phyloP scores from a whole-genome alignment of 2,113 vertebrate genomes.

The Pedetes capensis region DNA sequence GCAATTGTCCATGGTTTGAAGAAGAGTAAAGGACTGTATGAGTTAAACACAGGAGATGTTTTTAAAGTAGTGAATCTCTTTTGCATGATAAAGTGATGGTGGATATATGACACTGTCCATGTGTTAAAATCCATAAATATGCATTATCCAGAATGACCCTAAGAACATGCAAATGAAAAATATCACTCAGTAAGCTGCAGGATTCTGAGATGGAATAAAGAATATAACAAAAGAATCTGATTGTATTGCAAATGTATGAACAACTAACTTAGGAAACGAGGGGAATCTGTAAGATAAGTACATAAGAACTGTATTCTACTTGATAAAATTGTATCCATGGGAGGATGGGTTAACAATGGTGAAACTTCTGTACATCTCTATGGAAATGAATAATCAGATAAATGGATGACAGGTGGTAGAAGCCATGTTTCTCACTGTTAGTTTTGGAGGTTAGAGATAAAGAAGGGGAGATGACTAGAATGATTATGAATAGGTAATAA shows the following conservation, averaged over 20 bases:
- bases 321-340: neutral
- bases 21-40: neutral
- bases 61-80: neutral
- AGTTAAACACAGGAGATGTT: neutral
- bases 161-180: neutral
- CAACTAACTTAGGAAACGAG: neutral
- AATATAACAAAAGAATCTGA: neutral
- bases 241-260: too few species aligned
- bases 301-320: too few species aligned
- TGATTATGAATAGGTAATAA: neutral
- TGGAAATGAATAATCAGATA: neutral
- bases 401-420: neutral
- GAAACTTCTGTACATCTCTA: neutral
- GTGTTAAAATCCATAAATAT: neutral
- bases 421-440: neutral
- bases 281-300: neutral
- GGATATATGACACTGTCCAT: neutral
- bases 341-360: neutral
- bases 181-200: neutral
- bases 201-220: neutral
- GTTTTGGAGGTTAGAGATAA: neutral
- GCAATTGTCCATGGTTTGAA: neutral
- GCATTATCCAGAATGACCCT: neutral
- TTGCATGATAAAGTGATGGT: neutral
- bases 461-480: neutral